Conservation (phyloP, 2,888 invertebrate species). For the Ornithoptera priamus region DNA sequence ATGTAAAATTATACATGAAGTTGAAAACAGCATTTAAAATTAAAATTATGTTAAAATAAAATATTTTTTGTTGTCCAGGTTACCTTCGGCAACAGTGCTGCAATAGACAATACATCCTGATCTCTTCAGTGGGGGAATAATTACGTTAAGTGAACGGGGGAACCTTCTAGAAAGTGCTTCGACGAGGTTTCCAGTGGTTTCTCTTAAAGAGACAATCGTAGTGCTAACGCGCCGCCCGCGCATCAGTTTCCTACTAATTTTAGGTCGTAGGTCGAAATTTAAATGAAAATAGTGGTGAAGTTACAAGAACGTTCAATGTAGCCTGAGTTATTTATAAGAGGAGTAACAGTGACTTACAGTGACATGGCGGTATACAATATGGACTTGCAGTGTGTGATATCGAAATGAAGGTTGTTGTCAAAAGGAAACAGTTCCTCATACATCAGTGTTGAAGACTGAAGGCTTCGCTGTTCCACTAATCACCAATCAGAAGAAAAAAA, state of each 20-base stretch:
- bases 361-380: not conserved
- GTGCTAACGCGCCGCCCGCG: conserved; percentile 42
- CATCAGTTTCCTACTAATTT: conserved; percentile 66
- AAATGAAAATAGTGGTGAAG: not conserved
- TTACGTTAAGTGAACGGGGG: conserved; percentile 35
- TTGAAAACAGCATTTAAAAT: too few relatives aligned
- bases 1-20: too few relatives aligned
- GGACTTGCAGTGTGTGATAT: not conserved
- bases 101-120: conserved; percentile 40
- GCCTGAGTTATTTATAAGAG: not conserved
- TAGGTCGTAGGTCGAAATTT: conserved; percentile 44
- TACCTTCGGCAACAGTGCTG: conserved; percentile 41
- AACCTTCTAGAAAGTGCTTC: conserved; percentile 75
- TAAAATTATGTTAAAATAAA: not conserved
- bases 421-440: not conserved
- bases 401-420: not conserved
- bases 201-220: conserved; percentile 32
- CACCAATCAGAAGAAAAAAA: not conserved
- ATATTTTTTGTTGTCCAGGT: not conserved
- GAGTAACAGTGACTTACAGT: not conserved
- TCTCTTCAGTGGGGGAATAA: conserved; percentile 38
- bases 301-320: not conserved
- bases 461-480: not conserved
- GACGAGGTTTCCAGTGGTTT: conserved; percentile 49
- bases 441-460: not conserved